These are phyloP conservation scores for Listronotus oregonensis DNA, from an alignment of 1,140 invertebrate genomes.

Conservation along the genomic window DNA sequence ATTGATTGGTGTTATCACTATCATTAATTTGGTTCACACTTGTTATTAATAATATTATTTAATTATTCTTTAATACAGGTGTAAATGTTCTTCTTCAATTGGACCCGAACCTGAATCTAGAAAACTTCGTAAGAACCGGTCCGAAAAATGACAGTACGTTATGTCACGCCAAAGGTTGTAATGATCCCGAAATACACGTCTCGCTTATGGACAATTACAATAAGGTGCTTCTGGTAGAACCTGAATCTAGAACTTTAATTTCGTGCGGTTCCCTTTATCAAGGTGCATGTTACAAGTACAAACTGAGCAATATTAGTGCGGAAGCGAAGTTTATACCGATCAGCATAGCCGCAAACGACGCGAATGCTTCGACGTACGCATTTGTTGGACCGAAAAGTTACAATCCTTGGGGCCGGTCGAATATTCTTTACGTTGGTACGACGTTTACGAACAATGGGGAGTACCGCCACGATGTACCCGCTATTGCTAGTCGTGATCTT, in stretches of 20 bases:
- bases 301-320: conserved; percentile 78
- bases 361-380: conserved; percentile 87
- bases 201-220: conserved; percentile 83
- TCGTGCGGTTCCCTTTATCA: conserved; percentile 87
- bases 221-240: conserved; percentile 89
- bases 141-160: conserved; percentile 83
- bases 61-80: conserved; percentile 61
- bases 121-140: conserved; percentile 69
- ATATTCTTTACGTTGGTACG: conserved; percentile 92
- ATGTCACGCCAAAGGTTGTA: conserved; percentile 85
- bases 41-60: too few species aligned
- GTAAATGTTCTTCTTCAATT: conserved; percentile 85
- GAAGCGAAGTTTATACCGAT: conserved; percentile 75
- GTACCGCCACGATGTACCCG: conserved; percentile 91
- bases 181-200: conserved; percentile 67
- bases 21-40: too few species aligned
- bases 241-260: conserved; percentile 78
- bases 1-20: too few species aligned
- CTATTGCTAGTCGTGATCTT: conserved; percentile 84
- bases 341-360: conserved; percentile 90
- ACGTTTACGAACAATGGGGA: conserved; percentile 92
- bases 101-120: conserved; percentile 71
- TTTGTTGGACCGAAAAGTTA: conserved; percentile 93
- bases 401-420: conserved; percentile 71
- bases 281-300: conserved; percentile 87